phyloP scores from a whole-genome alignment of 2,113 vertebrate species.

The Tylochromis polylepis region DNA sequence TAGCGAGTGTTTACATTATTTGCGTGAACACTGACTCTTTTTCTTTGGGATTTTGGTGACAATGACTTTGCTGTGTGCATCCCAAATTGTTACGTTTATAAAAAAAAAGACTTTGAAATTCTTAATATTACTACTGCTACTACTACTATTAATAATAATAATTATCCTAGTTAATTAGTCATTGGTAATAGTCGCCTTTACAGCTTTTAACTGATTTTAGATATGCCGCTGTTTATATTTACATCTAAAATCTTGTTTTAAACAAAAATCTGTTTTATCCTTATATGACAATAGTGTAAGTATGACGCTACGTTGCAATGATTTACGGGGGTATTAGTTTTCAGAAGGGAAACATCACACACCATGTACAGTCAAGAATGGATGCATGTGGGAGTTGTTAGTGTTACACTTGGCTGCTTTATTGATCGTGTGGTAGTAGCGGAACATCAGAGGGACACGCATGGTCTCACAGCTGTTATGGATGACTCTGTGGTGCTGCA shows the following conservation, averaged over 20 bases:
- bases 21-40: not conserved
- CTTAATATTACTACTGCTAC: not conserved
- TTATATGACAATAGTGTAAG: not conserved
- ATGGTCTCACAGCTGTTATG: slow-evolving; percentile 26
- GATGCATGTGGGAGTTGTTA: slow-evolving; percentile 8
- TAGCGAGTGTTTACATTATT: not conserved
- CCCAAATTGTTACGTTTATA: not conserved
- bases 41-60: not conserved
- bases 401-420: slow-evolving; percentile 27
- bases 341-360: not conserved
- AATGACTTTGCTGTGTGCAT: not conserved
- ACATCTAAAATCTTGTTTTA: not conserved
- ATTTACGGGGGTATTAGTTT: not conserved
- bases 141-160: not conserved
- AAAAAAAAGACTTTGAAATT: not conserved
- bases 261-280: not conserved
- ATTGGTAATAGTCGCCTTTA: not conserved
- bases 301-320: not conserved
- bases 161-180: not conserved
- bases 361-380: not conserved
- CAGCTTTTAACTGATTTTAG: not conserved
- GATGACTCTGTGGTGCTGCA: slow-evolving; percentile 24
- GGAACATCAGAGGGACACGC: slow-evolving; percentile 5
- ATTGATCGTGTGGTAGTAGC: slow-evolving; percentile 31
- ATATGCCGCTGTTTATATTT: not conserved